Conservation (phyloP, 92 coral and sea anemone species). For the Epizoanthus scotinus region DNA sequence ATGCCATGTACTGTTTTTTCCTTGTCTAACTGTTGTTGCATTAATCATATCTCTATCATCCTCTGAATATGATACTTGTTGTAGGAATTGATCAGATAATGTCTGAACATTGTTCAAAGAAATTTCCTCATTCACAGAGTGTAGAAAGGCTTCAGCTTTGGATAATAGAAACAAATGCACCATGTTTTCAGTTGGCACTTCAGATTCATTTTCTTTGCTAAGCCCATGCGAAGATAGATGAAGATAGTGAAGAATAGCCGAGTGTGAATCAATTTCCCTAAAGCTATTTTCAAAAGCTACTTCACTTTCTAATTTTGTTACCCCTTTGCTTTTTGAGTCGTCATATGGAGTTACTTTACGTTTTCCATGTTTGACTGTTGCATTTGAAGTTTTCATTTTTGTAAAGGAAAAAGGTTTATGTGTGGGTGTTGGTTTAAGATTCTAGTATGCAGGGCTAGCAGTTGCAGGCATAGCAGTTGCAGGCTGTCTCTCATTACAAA, state of each 20-base stretch:
- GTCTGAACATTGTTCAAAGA: neutral
- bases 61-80: constrained; percentile 42
- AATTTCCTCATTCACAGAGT: constrained; percentile 2
- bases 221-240: constrained; percentile 40
- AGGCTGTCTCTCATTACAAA: constrained; percentile 48
- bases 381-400: constrained; percentile 40
- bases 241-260: constrained; percentile 66
- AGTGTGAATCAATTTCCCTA: constrained; percentile 52
- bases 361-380: constrained; percentile 51
- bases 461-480: constrained; percentile 58
- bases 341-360: constrained; percentile 51
- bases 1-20: constrained; percentile 56
- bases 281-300: neutral
- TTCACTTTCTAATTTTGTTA: no score
- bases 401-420: constrained; percentile 62
- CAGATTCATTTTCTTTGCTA: constrained; percentile 15
- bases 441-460: constrained; percentile 62
- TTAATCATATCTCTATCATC: constrained; percentile 47
- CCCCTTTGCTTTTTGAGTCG: no score
- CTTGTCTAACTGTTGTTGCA: constrained; percentile 61
- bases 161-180: constrained; percentile 30
- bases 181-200: constrained; percentile 19
- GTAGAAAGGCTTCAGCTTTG: constrained; percentile 45
- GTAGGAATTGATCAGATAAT: constrained; percentile 45
- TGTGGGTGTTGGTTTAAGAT: constrained; percentile 58